phyloP scores from a whole-genome alignment of 2,888 invertebrate genomes.

The Cantharis rufa region DNA sequence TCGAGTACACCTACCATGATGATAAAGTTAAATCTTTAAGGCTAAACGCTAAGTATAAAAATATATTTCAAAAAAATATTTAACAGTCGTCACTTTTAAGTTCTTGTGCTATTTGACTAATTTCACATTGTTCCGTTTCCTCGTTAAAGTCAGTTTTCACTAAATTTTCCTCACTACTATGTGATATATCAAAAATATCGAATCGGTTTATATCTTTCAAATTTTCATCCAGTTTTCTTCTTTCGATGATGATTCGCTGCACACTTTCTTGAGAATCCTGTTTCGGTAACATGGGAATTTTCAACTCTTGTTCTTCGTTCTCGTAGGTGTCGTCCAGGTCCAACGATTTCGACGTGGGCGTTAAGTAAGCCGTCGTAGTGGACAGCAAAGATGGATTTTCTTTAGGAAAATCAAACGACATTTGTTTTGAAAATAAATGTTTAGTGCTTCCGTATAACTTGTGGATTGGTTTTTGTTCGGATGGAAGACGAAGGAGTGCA shows the following conservation, averaged over 20 bases:
- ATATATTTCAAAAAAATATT: conserved; percentile 25
- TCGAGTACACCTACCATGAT: neutral
- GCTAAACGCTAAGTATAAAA: conserved; percentile 26
- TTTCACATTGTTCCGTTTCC: conserved; percentile 17
- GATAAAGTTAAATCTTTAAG: conserved; percentile 2
- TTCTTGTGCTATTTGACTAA: conserved; percentile 12
- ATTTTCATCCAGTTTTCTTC: conserved; percentile 62
- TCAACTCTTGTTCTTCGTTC: conserved; percentile 30
- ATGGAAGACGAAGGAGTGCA: conserved; percentile 44
- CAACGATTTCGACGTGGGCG: conserved; percentile 17
- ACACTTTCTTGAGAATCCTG: conserved; percentile 59
- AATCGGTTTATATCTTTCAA: conserved; percentile 49
- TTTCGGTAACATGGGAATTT: conserved; percentile 45
- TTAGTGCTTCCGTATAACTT: conserved; percentile 59
- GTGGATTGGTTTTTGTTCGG: conserved; percentile 49
- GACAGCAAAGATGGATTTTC: conserved; percentile 57
- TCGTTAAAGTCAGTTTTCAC: conserved; percentile 23
- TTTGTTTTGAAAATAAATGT: conserved; percentile 61
- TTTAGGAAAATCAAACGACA: conserved; percentile 60
- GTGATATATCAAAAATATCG: conserved; percentile 51
- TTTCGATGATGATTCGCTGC: conserved; percentile 65
- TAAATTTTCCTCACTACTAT: conserved; percentile 44
- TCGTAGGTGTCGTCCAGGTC: conserved; percentile 12
- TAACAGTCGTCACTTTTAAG: conserved; percentile 17
- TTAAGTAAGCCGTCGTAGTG: conserved; percentile 6